phyloP scores from a whole-genome alignment of 2,113 vertebrate genomes.

The Chunga burmeisteri region DNA sequence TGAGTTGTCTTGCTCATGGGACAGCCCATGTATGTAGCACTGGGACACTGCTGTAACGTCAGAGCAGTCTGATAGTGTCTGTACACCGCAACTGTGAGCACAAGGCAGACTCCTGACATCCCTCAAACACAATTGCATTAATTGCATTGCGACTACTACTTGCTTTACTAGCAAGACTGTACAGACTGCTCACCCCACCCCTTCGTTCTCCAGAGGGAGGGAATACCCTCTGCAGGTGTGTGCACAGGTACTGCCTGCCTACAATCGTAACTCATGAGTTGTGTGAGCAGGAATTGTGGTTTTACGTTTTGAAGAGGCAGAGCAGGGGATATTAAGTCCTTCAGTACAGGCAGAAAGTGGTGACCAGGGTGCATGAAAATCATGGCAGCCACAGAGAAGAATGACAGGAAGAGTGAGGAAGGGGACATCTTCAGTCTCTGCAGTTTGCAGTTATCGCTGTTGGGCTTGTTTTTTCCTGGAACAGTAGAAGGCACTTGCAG shows the following conservation, averaged over 20 bases:
- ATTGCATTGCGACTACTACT: background rate
- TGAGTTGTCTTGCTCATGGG: rapidly evolving
- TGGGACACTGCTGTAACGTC: background rate
- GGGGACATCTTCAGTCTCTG: background rate
- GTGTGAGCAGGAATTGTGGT: background rate
- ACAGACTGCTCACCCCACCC: no score
- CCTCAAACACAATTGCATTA: background rate
- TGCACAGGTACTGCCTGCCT: background rate
- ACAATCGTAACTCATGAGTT: background rate
- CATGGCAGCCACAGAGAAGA: background rate
- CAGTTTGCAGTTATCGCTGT: background rate
- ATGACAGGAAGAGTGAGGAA: background rate
- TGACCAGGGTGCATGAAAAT: background rate
- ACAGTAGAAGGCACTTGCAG: background rate
- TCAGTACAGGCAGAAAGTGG: background rate
- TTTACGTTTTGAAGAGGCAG: background rate
- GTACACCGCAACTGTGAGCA: background rate
- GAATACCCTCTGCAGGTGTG: background rate
- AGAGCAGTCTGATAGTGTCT: background rate
- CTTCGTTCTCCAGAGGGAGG: background rate
- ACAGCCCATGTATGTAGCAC: rapidly evolving
- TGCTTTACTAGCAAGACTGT: background rate
- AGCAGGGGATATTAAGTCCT: background rate
- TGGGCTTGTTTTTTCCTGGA: background rate
- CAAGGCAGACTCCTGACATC: rapidly evolving